Evolutionary conservation across 92 coral and sea anemone genomes (phyloP).

Genomic region (Epizoanthus illoricatus): DNA sequence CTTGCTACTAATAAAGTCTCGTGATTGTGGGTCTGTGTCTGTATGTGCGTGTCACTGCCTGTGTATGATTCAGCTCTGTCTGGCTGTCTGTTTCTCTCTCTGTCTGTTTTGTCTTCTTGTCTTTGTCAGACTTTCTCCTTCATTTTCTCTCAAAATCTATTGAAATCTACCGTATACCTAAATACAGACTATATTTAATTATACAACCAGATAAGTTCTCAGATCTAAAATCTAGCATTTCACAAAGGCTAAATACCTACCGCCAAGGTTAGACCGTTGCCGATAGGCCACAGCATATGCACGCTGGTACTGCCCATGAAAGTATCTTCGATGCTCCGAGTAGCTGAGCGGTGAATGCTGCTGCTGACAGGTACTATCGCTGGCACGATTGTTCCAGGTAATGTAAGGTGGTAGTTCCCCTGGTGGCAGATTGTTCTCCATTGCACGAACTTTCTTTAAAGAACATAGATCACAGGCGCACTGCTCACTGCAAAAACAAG

Average conservation of each 20-base stretch:
- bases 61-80: too few relatives aligned
- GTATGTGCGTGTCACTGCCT: too few relatives aligned
- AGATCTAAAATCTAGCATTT: too few relatives aligned
- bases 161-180: too few relatives aligned
- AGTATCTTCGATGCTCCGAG: not conserved
- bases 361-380: not conserved
- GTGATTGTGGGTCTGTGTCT: too few relatives aligned
- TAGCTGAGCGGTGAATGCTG: not conserved
- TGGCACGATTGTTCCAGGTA: not conserved
- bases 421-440: conserved; percentile 6
- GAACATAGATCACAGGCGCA: conserved; percentile 4
- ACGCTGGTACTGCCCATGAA: not conserved
- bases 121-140: too few relatives aligned
- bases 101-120: too few relatives aligned
- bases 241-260: not conserved
- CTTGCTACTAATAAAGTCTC: too few relatives aligned
- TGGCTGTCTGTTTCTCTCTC: too few relatives aligned
- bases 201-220: too few relatives aligned
- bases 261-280: not conserved
- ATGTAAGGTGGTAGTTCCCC: conserved; percentile 1
- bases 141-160: too few relatives aligned
- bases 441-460: not conserved
- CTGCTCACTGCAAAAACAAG: not conserved
- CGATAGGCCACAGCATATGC: not conserved
- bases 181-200: too few relatives aligned